Base-by-base conservation (phyloP, 2,797 vertebrate species). In the Sternotherus odoratus region DNA sequence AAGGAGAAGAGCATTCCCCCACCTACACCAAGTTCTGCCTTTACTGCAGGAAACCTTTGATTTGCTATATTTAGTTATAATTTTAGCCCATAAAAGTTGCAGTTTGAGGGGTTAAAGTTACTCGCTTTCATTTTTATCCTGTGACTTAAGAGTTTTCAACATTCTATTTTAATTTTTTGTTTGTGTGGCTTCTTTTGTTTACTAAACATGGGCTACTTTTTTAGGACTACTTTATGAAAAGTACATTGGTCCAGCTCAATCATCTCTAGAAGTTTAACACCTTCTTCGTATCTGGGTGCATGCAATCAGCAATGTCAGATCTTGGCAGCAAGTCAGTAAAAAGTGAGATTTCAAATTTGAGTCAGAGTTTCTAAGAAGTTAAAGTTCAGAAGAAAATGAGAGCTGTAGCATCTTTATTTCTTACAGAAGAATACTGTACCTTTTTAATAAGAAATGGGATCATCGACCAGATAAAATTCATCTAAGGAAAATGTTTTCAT, bases 181-280 rank as follows among this genome's bases (percentile, higher is more conserved):
- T 90, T 95, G 83, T 88, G 77, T 87, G 72, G 36, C 83, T 92
- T 95, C 56, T 77, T 89, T 86, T 88, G 63, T 94, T 95, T 88
- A 78, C 48, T 54, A 49, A 8, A 77, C 19, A 39, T 23, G 93
- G 93, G 33, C 75, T 84, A 26, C 75, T 43, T 23, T 53, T 17
- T 43, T 78, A 50, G 53, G 46, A 84, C 93, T 94, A 90, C 75
- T 94, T 89, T 78, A 84, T 77, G 78, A 91, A 91, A 89, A 95
- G 80, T 91, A 10, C 43, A 43, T 78, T 91, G 2, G 51, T 86
- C 91, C 86, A 77, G 83, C n/a, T 94, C 90, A 75, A 56, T 21
- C 33, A 3, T 92, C 51, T 82, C 74, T 43, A 43, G 51, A 91
- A 82, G 21, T 85, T 83, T 79, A 87, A 60, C 57, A 94, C 23